These are phyloP conservation scores for Neocrepidodera transversa DNA, from an alignment of 2,888 invertebrate genomes.

Conservation along the genomic window DNA sequence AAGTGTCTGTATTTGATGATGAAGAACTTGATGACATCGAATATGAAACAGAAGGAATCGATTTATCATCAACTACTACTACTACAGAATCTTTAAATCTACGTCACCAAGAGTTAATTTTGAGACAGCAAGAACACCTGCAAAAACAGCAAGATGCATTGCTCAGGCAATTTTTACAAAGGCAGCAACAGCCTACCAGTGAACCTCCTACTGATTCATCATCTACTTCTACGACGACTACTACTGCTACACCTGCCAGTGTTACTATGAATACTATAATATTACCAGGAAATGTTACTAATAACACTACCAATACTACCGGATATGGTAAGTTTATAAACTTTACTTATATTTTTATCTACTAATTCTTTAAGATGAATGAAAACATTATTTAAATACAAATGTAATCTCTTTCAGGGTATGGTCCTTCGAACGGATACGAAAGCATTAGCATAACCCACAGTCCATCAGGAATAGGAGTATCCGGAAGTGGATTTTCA, in stretches of 20 bases:
- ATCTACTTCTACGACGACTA: slow-evolving; percentile 45
- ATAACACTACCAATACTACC: slow-evolving; percentile 30
- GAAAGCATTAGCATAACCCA: slow-evolving; percentile 57
- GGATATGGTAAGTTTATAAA: slow-evolving; percentile 44
- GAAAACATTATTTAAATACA: too few relatives aligned
- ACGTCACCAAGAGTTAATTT: slow-evolving; percentile 20
- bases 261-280: too few relatives aligned
- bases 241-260: slow-evolving; percentile 57
- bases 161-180: slow-evolving; percentile 32
- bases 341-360: slow-evolving; percentile 5
- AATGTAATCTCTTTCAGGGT: slow-evolving; percentile 48
- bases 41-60: slow-evolving; percentile 33
- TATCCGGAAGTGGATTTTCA: slow-evolving; percentile 7
- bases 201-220: slow-evolving; percentile 38
- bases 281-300: slow-evolving; percentile 18
- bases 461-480: slow-evolving; percentile 44
- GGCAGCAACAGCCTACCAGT: slow-evolving; percentile 39
- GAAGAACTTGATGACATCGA: slow-evolving; percentile 36
- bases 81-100: slow-evolving; percentile 21
- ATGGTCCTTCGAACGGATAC: slow-evolving; percentile 56
- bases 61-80: slow-evolving; percentile 29
- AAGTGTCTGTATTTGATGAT: slow-evolving; percentile 29
- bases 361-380: too few relatives aligned
- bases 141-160: slow-evolving; percentile 28
- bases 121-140: slow-evolving; percentile 18